Evolutionary conservation across 2,113 vertebrate species (phyloP).

Genomic region (Hypocryptadius cinnamomeus): DNA sequence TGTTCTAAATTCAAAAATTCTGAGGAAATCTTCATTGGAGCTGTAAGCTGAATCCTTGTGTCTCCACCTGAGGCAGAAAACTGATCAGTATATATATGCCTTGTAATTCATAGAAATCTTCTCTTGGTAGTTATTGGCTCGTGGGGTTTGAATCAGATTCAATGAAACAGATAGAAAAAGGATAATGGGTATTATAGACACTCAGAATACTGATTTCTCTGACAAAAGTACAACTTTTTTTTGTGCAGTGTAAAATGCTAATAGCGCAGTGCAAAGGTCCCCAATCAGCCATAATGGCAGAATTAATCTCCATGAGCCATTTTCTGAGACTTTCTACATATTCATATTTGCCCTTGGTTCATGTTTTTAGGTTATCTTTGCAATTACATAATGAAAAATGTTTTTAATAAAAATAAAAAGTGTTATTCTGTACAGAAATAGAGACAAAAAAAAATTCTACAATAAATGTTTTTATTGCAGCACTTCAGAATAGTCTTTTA

Average conservation of each 20-base stretch:
- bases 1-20: neutral
- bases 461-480: neutral
- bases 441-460: neutral
- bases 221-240: neutral
- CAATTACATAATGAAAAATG: neutral
- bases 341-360: neutral
- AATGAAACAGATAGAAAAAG: neutral
- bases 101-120: neutral
- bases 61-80: neutral
- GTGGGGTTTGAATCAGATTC: neutral
- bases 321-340: neutral
- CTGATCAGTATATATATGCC: neutral
- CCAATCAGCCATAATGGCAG: neutral
- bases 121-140: neutral
- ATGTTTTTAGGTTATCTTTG: neutral
- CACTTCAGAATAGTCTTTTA: neutral
- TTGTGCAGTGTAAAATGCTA: neutral
- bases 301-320: neutral
- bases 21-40: neutral
- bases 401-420: slow-evolving; percentile 4
- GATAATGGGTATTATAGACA: neutral
- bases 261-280: neutral
- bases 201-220: neutral
- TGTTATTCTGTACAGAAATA: neutral
- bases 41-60: neutral